Evolutionary conservation across 2,888 invertebrate genomes (phyloP), one percentile per base, ranked within the genome.

Genomic region (Noctuana brunneofusca): DNA sequence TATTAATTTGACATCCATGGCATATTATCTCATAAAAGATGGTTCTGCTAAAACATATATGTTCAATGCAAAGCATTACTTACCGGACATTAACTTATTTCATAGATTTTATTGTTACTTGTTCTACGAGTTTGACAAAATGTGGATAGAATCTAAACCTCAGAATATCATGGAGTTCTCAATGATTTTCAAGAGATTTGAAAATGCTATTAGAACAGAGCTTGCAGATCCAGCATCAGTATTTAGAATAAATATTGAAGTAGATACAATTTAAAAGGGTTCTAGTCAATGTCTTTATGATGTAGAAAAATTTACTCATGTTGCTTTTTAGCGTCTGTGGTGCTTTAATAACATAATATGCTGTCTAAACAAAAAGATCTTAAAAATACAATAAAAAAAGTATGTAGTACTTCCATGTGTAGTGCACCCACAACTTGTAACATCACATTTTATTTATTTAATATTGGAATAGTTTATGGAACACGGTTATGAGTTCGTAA

Each of bases 131-230:
- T 99, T 99, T 90, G 98, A 98, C 87, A 95, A 96, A 74, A 96
- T 97, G 86, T 99, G 99, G 99, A 94, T 98, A 70, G 94, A 95
- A 68, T 96, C 97, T 20, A 97, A 97, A 76, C 99, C 99, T 0
- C 94, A 93, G 69, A 96, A 97, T 80, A 97, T 99, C 68, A 99
- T 99, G 99, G 97, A 98, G 78, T 99, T 99, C 84, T 96, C 97
- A 32, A 93, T 93, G 52, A 96, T 99, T 64, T 95, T 96, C 79
- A 95, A 96, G 73, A 95, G 94, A 75, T 99, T 98, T 87, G 97
- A 97, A 80, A 93, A 92, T 69, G 93, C 93, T 64, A 94, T 97
- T 53, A 93, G 94, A 75, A 86, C 87, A 66, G 93, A 93, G 66
- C 87, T 97, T 64, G 92, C 94, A 55, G 94, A 96, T 80, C 94